Base-by-base conservation (phyloP, 2,797 vertebrate genomes). In the Spinus pinus region DNA sequence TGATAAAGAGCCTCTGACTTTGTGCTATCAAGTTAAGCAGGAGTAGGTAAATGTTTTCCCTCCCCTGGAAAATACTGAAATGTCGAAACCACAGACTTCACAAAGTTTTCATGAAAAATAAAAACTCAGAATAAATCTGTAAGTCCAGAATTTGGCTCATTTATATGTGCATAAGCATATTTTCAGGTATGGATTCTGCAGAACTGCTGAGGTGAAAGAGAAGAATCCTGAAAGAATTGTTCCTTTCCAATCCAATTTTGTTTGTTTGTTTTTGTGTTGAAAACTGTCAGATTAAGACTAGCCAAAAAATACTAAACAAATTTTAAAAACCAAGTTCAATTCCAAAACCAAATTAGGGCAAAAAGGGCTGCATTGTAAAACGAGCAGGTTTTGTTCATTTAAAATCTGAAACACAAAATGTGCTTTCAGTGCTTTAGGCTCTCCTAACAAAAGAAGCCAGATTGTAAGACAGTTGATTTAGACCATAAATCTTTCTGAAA, bases 401-500 rank as follows among this genome's bases (percentile, higher is more conserved):
- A 72, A 90, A 90, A 80, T 71, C 24, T 44, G 15, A 66, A 9
- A 74, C 46, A 8, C 6, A 65, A 92, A 81, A 88, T 44, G 19
- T 31, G 41, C 13, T 70, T 81, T 28, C 42, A 50, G 28, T 53
- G 31, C 8, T 74, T 90, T 78, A 80, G 89, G 22, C 13, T 65
- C 46, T 85, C 61, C 37, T 64, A 79, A 80, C 24, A 90, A 74
- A 95, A 91, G 39, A 85, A 64, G 4, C 8, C 13, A 44, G 39
- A 4, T 31, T 82, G 46, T n/a, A 70, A 62, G 9, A 86, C 25
- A 35, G 28, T 64, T 89, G 56, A 85, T 92, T 89, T 92, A 60
- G 25, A 74, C 5, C 39, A 94, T 89, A 93, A 90, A 91, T 94
- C 92, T 95, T 72, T 51, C 71, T 72, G 81, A 39, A 94, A 95